phyloP scores from a whole-genome alignment of 2,797 vertebrate species.

The Phrynocephalus guinanensis region DNA sequence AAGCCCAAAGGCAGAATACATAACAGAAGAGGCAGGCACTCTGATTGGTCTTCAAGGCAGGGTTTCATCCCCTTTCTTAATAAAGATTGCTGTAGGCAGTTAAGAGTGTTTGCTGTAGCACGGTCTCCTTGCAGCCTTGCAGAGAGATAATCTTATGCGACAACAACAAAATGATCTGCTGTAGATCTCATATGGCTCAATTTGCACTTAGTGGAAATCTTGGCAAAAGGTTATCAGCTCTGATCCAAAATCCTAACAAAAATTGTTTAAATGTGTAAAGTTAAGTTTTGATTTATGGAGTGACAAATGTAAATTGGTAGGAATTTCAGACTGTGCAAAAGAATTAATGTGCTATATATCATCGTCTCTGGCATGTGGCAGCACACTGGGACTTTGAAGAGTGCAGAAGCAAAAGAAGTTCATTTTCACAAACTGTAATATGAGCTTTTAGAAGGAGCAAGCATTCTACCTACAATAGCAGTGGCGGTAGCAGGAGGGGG shows the following conservation, averaged over 20 bases:
- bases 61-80: slow-evolving; percentile 49
- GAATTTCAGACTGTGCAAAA: slow-evolving; percentile 78
- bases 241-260: slow-evolving; percentile 79
- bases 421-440: slow-evolving; percentile 49
- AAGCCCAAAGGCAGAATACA: background rate
- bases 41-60: background rate
- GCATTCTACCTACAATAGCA: background rate
- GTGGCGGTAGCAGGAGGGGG: slow-evolving; percentile 25
- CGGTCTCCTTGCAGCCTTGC: slow-evolving; percentile 65
- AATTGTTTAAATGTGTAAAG: slow-evolving; percentile 85
- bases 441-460: slow-evolving; percentile 32
- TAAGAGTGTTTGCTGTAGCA: slow-evolving; percentile 41
- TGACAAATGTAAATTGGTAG: slow-evolving; percentile 84
- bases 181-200: slow-evolving; percentile 85
- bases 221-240: slow-evolving; percentile 84
- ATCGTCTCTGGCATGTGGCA: slow-evolving; percentile 60
- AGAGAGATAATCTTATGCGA: slow-evolving; percentile 76
- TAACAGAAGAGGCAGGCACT: background rate
- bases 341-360: slow-evolving; percentile 66
- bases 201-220: slow-evolving; percentile 84
- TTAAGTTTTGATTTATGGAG: slow-evolving; percentile 87
- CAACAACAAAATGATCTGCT: slow-evolving; percentile 80
- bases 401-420: slow-evolving; percentile 56
- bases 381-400: slow-evolving; percentile 51
- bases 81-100: slow-evolving; percentile 52